These are phyloP conservation scores for Ctena decussata DNA, from an alignment of 2,888 invertebrate genomes.

Conservation along the genomic window DNA sequence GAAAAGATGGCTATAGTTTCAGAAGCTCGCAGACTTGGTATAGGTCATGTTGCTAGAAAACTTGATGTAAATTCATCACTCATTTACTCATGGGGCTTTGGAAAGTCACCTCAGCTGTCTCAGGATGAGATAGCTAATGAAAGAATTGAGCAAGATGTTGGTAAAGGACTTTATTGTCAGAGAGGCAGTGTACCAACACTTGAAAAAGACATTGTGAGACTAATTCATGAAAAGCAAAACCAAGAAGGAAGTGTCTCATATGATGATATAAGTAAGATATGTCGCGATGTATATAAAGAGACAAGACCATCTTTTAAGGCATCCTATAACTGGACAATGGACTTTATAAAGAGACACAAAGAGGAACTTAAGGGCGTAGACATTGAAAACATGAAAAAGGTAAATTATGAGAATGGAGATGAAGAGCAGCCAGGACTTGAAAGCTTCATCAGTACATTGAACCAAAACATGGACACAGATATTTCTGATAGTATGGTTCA, in stretches of 20 bases:
- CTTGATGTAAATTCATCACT: slow-evolving; percentile 59
- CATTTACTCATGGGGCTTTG: slow-evolving; percentile 55
- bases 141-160: slow-evolving; percentile 37
- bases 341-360: slow-evolving; percentile 57
- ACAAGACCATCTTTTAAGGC: slow-evolving; percentile 62
- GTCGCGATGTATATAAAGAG: slow-evolving; percentile 58
- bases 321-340: slow-evolving; percentile 63
- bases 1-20: slow-evolving; percentile 59
- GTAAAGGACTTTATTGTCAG: slow-evolving; percentile 52
- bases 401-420: slow-evolving; percentile 30
- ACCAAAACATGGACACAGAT: slow-evolving; percentile 3
- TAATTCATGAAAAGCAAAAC: slow-evolving; percentile 51
- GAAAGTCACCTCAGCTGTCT: not conserved
- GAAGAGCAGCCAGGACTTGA: slow-evolving; percentile 12
- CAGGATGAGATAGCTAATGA: not conserved
- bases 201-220: slow-evolving; percentile 47
- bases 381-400: slow-evolving; percentile 45
- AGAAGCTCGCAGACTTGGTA: slow-evolving; percentile 56
- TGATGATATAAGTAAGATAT: slow-evolving; percentile 55
- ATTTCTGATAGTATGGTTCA: slow-evolving; percentile 1
- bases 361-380: slow-evolving; percentile 55
- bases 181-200: slow-evolving; percentile 54
- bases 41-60: slow-evolving; percentile 56
- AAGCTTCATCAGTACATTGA: not conserved
- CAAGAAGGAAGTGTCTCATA: slow-evolving; percentile 60